Base-by-base conservation (phyloP, 2,113 vertebrate species). In the Ginglymostoma cirratum region DNA sequence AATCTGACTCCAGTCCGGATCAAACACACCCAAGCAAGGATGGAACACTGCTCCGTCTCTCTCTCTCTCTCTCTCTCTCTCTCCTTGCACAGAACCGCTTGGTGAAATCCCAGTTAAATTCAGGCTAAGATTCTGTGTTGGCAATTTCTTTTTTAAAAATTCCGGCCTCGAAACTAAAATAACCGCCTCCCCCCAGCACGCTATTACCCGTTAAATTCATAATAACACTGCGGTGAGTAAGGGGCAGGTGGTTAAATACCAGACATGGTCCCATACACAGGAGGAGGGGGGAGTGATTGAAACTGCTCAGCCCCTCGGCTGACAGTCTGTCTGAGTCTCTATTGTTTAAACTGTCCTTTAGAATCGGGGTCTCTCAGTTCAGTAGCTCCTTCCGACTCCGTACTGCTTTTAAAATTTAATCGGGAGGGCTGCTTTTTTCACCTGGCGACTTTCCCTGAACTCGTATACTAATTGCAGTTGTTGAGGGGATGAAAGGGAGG, bases 111-210 rank as follows among this genome's bases (percentile, higher is more conserved):
- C 98, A 98, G 98, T 98, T 98, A 98, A 76, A 34, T 76, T 98
- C 98, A 98, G 98, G 99, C 6, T 70, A 27, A 23, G 5, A 3
- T 98, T 98, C 98, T 97, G 99, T 98, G 99, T 99, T 99, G 99
- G 98, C 98, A 98, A 98, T 99, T 99, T 99, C 99, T 98, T 38
- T 10, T 21, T 5, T 23, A 98, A 99, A 98, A 97, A 97, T 97
- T 95, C 98, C 97, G 98, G 98, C 98, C 97, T 97, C 96, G 97
- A 97, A 97, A 98, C 98, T 98, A 72, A 72, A 72, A 27, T 12
- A 8, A 72, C 98, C 55, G 55, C 55, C 55, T 61, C 55, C 30
- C 70, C 55, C 67, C 67, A 61, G 15, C 97, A 97, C 97, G 4
- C 48, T 30, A 34, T 55, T 48, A 97, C 97, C 98, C 97, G 97